Evolutionary conservation across 2,113 vertebrate species (phyloP), one percentile per base, ranked within the genome.

Genomic region (Lutjanus erythropterus): DNA sequence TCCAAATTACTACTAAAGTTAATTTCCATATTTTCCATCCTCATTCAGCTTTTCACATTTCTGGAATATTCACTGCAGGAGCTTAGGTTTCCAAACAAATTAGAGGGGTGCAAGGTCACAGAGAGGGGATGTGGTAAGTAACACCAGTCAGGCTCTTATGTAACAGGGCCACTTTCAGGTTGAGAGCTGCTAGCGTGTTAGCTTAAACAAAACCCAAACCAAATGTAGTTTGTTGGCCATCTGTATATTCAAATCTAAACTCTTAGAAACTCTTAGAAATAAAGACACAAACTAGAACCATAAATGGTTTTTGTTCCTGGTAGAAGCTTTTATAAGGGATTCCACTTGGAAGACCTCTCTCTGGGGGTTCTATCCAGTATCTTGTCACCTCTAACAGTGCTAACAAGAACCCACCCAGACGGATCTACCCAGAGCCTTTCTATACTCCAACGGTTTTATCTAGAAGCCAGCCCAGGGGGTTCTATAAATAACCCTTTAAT

Each of bases 71-170:
- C 64, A 55, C 56, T 47, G 18, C 27, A 18, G 35, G 56, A 80
- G 77, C 70, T 90, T 49, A 29, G 58, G 49, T 93, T 92, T 92
- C 89, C 69, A 86, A 91, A 90, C 85, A 87, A 87, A 91, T 92
- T 83, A 87, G 53, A 70, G 68, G 83, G 78, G 78, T 74, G 46
- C 62, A 88, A 80, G 88, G 88, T 90, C 83, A 87, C 1, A 39
- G 19, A 70, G 84, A 89, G 84, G 87, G 82, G 85, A 92, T 77
- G 76, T 86, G 87, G 85, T 84, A 89, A 85, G 73, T 88, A 86
- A 88, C 75, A 89, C 72, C 55, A 88, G 78, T 87, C 80, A 31
- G 79, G 62, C 59, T 82, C 64, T 94, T 91, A 91, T 50, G 83
- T 86, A 93, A 92, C 71, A 60, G 29, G 75, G 64, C 27, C 64